Evolutionary conservation across 1,140 invertebrate genomes (phyloP), one percentile per base, ranked within the genome.

Genomic region (Callitettix versicolor): DNA sequence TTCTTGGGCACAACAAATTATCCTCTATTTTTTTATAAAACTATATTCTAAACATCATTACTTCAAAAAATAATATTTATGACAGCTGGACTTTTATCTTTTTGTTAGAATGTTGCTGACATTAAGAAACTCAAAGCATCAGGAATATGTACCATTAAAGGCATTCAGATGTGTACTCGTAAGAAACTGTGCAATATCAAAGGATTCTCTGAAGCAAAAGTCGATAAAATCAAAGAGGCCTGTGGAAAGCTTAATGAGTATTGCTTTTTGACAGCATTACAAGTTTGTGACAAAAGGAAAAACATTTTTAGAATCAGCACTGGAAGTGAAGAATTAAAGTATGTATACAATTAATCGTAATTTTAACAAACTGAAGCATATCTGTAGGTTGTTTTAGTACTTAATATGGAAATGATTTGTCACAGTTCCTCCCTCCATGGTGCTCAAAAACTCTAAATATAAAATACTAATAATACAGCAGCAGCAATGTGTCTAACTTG

Each of bases 181-280:
- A 86, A 85, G 65, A 85, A 80, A 65, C 65, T 89, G 22, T 78
- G 78, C 64, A 75, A 73, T 57, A 84, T 88, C 41, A 86, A 86
- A 75, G 86, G 85, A 15, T 80, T 89, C 61, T 86, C 84, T 30
- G 85, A 88, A 64, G 80, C 78, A 4, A 89, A 89, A 71, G 84
- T 90, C 56, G 84, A 87, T 58, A 88, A 88, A 74, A 88, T 91
- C 33, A 88, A 87, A 71, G 86, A 89, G 73, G 82, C 81, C 24
- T 76, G 78, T 68, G 64, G 71, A 62, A 77, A 86, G 75, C 64
- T 80, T 64, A 63, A 70, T 57, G 62, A 68, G 33, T 64, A 71
- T 56, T 78, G 77, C 9, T 89, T 90, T 69, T 71, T 87, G 51
- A 88, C 86, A 40, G 86, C 85, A 38, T 65, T 84, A 30, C 79